These are phyloP conservation scores for Phyllotreta striolata DNA, from an alignment of 2,888 invertebrate genomes.

Conservation along the genomic window DNA sequence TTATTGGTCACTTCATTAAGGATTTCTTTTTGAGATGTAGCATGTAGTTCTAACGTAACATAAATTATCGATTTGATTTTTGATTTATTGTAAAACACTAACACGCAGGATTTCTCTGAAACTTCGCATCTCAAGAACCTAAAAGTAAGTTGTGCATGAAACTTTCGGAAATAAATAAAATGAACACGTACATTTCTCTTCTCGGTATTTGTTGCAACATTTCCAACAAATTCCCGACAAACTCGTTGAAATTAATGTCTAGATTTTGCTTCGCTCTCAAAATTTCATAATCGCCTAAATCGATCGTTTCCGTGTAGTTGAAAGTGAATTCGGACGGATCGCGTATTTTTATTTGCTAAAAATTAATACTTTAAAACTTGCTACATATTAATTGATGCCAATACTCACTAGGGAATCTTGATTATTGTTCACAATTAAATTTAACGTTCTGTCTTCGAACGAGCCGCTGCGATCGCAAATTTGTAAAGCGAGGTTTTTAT, in stretches of 20 bases:
- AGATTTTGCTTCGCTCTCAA: constrained; percentile 55
- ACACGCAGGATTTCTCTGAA: constrained; percentile 47
- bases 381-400: neutral
- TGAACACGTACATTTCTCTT: constrained; percentile 50
- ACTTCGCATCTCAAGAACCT: constrained; percentile 55
- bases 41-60: constrained; percentile 53
- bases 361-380: constrained; percentile 18
- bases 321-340: constrained; percentile 53
- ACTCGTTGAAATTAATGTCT: constrained; percentile 57
- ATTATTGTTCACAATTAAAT: constrained; percentile 42
- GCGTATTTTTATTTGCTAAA: constrained; percentile 53
- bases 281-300: constrained; percentile 52
- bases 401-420: constrained; percentile 44
- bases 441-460: constrained; percentile 43
- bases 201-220: constrained; percentile 52
- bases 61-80: constrained; percentile 58
- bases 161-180: constrained; percentile 1
- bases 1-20: constrained; percentile 55
- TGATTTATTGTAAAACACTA: constrained; percentile 57
- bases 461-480: constrained; percentile 39
- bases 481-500: constrained; percentile 43
- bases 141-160: constrained; percentile 28
- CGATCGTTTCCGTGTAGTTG: constrained; percentile 55
- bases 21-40: constrained; percentile 57
- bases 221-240: constrained; percentile 56